These are phyloP conservation scores for Luehdorfia chinensis DNA, from an alignment of 1,140 invertebrate genomes.

Conservation along the genomic window DNA sequence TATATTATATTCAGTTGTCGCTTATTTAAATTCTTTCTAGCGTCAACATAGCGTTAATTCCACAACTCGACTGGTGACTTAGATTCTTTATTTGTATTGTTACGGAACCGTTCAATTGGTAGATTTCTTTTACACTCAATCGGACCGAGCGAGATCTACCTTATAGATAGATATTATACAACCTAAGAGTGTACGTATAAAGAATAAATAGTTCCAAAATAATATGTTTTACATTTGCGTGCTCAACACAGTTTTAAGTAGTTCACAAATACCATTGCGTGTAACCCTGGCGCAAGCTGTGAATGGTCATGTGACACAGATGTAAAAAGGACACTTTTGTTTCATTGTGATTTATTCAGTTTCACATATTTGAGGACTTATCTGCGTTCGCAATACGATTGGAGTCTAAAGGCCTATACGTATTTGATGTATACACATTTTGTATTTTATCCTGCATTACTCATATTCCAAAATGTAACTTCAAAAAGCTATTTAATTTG, in stretches of 20 bases:
- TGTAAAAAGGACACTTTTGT: slow-evolving; percentile 44
- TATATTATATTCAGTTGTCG: too few relatives aligned
- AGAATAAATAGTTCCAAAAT: not conserved
- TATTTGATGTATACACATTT: too few relatives aligned
- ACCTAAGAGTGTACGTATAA: too few relatives aligned
- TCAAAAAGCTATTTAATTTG: too few relatives aligned
- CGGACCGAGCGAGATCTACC: not conserved
- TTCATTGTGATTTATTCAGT: slow-evolving; percentile 16
- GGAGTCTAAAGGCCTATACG: too few relatives aligned
- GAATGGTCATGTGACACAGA: slow-evolving; percentile 66
- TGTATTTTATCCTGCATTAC: too few relatives aligned
- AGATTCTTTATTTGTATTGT: slow-evolving; percentile 27
- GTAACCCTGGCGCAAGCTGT: slow-evolving; percentile 47
- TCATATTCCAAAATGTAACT: too few relatives aligned
- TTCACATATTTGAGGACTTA: not conserved
- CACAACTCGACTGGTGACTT: too few relatives aligned
- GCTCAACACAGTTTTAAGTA: slow-evolving; percentile 32
- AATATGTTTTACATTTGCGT: slow-evolving; percentile 30
- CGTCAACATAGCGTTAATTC: slow-evolving; percentile 9
- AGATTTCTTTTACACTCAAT: slow-evolving; percentile 8
- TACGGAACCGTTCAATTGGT: slow-evolving; percentile 10
- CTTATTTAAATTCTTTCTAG: slow-evolving; percentile 2
- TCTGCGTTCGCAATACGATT: too few relatives aligned
- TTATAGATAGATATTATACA: too few relatives aligned
- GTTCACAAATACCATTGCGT: slow-evolving; percentile 40